phyloP scores from a whole-genome alignment of 2,797 vertebrate genomes.

The Cossypha dichroa region DNA sequence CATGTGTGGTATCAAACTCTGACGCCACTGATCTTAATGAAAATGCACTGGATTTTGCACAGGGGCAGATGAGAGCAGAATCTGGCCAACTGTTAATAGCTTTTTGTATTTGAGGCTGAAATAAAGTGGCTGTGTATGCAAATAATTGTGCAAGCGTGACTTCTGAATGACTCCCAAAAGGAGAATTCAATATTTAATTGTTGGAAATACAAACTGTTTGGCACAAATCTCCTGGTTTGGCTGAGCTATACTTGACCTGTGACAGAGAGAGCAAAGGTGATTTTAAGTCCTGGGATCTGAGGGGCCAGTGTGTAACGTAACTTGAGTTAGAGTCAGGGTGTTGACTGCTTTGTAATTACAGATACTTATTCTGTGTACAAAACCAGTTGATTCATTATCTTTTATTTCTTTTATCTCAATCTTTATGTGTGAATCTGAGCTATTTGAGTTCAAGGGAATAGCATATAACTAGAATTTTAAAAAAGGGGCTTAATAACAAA shows the following conservation, averaged over 20 bases:
- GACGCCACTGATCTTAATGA: not conserved
- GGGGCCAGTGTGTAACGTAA: not conserved
- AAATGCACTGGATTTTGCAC: not conserved
- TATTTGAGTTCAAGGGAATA: not conserved
- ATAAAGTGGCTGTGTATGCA: conserved; percentile 41
- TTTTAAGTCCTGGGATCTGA: conserved; percentile 10
- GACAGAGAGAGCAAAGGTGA: conserved; percentile 36
- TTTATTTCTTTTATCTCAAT: conserved; percentile 10
- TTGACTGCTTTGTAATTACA: not conserved
- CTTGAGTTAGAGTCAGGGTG: not conserved
- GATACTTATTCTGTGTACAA: conserved; percentile 4
- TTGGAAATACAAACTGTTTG: conserved; percentile 20
- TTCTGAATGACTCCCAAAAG: not conserved
- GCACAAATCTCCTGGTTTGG: conserved; percentile 23
- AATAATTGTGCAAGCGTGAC: not conserved
- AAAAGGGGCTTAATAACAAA: not conserved
- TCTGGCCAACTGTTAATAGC: not conserved
- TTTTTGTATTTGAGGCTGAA: conserved; percentile 20
- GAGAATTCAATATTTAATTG: conserved; percentile 1
- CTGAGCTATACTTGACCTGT: conserved; percentile 23
- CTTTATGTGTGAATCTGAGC: conserved; percentile 5
- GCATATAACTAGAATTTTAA: not conserved
- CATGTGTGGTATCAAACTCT: not conserved
- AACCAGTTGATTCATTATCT: not conserved
- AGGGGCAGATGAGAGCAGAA: not conserved